These are phyloP conservation scores for Cryptotermes secundus DNA, from an alignment of 1,140 invertebrate genomes.

Conservation along the genomic window DNA sequence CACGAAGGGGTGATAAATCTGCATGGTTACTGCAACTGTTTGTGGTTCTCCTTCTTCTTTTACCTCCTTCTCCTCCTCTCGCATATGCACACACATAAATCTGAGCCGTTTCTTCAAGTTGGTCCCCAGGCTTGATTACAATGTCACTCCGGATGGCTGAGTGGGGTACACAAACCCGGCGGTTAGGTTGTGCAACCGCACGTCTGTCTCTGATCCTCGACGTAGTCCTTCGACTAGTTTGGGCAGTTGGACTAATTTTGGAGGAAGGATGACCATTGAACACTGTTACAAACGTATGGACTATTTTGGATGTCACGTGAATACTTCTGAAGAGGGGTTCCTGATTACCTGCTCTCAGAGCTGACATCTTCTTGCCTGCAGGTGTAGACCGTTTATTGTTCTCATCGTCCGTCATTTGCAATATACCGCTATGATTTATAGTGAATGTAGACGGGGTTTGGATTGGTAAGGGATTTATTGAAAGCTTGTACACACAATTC, in stretches of 20 bases:
- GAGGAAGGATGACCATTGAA: not conserved
- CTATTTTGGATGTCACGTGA: no score
- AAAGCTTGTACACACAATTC: no score
- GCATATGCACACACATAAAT: slow-evolving; percentile 28
- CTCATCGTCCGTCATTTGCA: no score
- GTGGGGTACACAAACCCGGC: not conserved
- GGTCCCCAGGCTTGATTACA: slow-evolving; percentile 9
- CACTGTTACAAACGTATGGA: not conserved
- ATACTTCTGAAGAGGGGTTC: no score
- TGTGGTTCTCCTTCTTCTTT: not conserved
- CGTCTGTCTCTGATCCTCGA: slow-evolving; percentile 9
- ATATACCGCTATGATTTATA: no score
- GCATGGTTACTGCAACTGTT: slow-evolving; percentile 19
- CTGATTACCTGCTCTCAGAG: no score
- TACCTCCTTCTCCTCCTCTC: slow-evolving; percentile 6
- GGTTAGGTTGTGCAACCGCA: not conserved
- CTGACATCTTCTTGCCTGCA: no score
- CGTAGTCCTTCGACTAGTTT: not conserved
- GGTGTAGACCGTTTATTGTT: no score
- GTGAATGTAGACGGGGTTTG: no score
- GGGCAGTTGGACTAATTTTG: not conserved
- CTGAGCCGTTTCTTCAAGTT: slow-evolving; percentile 18
- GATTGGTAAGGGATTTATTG: no score
- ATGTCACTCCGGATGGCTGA: slow-evolving; percentile 13
- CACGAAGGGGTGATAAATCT: slow-evolving; percentile 33